A percentile compares a stretch with the other conserved stretches of the same genome.
Evolutionary conservation across 2,888 invertebrate species (phyloP).

Genomic region (Lingula anatina): DNA sequence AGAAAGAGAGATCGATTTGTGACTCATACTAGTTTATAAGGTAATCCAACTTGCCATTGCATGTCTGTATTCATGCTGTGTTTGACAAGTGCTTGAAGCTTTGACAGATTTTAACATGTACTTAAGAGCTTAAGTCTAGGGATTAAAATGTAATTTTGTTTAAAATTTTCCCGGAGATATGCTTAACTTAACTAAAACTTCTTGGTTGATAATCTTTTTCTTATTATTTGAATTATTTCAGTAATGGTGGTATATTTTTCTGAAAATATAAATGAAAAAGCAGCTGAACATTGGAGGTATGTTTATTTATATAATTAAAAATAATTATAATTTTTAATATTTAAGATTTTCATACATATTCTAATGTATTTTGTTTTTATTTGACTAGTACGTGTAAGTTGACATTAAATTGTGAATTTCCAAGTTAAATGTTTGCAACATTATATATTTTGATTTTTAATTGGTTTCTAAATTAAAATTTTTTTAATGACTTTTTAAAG

Average conservation of each 20-base stretch:
- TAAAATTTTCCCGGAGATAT: neutral
- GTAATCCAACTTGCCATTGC: too few relatives aligned
- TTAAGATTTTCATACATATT: neutral
- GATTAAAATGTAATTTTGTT: conserved; percentile 7
- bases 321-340: neutral
- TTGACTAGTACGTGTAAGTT: neutral
- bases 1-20: neutral
- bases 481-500: neutral
- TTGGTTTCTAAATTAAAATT: conserved; percentile 5
- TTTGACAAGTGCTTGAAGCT: too few relatives aligned
- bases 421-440: too few relatives aligned
- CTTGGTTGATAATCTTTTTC: neutral
- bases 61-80: too few relatives aligned
- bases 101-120: too few relatives aligned
- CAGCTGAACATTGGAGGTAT: conserved; percentile 76
- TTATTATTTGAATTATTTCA: conserved; percentile 55
- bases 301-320: conserved; percentile 15
- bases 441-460: neutral
- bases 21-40: too few relatives aligned
- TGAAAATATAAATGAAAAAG: conserved; percentile 83
- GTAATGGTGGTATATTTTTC: conserved; percentile 84
- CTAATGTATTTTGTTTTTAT: neutral
- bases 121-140: too few relatives aligned
- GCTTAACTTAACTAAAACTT: neutral
- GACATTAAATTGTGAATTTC: too few relatives aligned